A percentile compares a stretch with the other conserved stretches of the same genome.
Evolutionary conservation across 2,888 invertebrate species (phyloP).

Genomic region (Perizoma affinitatum): DNA sequence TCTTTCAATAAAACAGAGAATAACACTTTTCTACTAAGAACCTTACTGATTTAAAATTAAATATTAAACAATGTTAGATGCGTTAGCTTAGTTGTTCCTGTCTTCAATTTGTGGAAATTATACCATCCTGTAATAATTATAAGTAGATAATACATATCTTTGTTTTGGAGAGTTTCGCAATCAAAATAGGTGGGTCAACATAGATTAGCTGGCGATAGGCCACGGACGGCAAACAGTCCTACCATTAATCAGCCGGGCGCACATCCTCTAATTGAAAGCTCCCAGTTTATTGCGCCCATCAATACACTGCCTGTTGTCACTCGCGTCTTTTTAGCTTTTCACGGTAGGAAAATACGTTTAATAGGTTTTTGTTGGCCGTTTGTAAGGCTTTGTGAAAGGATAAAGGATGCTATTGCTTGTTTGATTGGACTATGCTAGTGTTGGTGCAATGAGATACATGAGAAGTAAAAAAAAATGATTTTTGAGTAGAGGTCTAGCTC

Average conservation of each 20-base stretch:
- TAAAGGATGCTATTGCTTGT: slow-evolving; percentile 26
- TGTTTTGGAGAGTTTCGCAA: not conserved
- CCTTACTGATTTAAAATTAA: no score
- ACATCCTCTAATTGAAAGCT: slow-evolving; percentile 70
- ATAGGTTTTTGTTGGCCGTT: slow-evolving; percentile 32
- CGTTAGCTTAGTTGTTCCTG: no score
- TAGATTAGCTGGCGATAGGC: slow-evolving; percentile 33
- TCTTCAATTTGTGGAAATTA: no score
- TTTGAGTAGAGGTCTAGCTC: no score
- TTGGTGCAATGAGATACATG: not conserved
- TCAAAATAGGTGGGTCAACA: slow-evolving; percentile 32
- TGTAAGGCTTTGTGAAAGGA: slow-evolving; percentile 23
- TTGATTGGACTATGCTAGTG: slow-evolving; percentile 12
- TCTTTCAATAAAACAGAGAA: no score
- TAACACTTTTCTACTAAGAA: no score
- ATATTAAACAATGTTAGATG: no score
- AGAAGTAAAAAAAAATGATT: no score
- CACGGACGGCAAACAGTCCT: slow-evolving; percentile 17
- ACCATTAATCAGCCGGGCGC: slow-evolving; percentile 55
- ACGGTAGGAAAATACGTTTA: slow-evolving; percentile 25
- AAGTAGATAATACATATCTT: not conserved
- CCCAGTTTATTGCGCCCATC: slow-evolving; percentile 59
- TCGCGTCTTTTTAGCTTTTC: slow-evolving; percentile 32
- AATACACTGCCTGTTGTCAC: slow-evolving; percentile 46
- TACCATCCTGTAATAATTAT: no score